These are phyloP conservation scores for Strongylocentrotus purpuratus DNA, from an alignment of 35 echinoderm and acorn worm genomes.

Conservation along the genomic window DNA sequence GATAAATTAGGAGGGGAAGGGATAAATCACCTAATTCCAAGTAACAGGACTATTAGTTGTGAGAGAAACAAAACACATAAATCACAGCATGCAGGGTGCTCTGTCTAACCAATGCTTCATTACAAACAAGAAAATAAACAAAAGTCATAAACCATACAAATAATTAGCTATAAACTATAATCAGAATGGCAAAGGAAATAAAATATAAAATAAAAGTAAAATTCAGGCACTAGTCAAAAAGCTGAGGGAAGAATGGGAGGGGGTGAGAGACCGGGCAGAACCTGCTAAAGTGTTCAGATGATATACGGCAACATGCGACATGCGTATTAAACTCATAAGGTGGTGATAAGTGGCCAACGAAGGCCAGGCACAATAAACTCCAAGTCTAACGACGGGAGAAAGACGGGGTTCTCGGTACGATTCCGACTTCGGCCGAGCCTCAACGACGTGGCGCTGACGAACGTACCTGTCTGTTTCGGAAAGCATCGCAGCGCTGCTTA, in stretches of 20 bases:
- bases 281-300: neutral
- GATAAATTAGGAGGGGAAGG: neutral
- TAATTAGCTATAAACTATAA: neutral
- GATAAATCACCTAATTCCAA: neutral
- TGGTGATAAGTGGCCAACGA: neutral
- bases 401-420: neutral
- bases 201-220: neutral
- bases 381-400: neutral
- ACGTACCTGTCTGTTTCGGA: conserved; percentile 64
- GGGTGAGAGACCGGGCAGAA: neutral
- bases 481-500: conserved; percentile 65
- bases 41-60: neutral
- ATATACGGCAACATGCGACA: neutral
- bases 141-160: neutral
- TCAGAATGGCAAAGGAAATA: neutral
- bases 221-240: neutral
- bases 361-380: neutral
- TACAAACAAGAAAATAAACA: neutral
- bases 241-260: neutral
- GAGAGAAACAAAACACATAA: neutral
- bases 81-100: neutral
- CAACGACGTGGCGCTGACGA: neutral
- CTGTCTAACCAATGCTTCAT: neutral
- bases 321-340: neutral
- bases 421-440: neutral